Evolutionary conservation across 2,797 vertebrate species (phyloP).

Genomic region (Cirrhinus molitorella): DNA sequence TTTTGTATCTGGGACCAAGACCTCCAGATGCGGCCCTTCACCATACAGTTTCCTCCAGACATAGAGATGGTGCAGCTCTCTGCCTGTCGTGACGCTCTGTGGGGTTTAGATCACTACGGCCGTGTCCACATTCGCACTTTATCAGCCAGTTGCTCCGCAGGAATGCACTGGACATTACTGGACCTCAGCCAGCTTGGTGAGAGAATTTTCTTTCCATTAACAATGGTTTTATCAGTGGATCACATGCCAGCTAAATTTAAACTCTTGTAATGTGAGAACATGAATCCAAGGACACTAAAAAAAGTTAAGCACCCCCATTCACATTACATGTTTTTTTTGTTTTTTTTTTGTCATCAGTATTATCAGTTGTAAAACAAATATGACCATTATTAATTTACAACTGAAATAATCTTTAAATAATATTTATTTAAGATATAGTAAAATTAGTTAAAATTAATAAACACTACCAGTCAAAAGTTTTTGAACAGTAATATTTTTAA

Average conservation of each 20-base stretch:
- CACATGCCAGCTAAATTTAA: conserved; percentile 38
- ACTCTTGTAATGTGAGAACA: conserved; percentile 7
- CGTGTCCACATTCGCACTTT: conserved; percentile 90
- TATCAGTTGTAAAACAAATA: not conserved
- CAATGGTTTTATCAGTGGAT: conserved; percentile 35
- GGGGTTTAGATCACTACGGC: conserved; percentile 89
- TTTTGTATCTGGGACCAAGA: conserved; percentile 91
- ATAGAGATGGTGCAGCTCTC: conserved; percentile 88
- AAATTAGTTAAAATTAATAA: no score
- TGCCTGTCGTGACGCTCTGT: conserved; percentile 91
- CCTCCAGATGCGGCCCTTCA: conserved; percentile 88
- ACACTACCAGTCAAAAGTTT: no score
- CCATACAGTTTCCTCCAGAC: conserved; percentile 87
- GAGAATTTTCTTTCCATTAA: conserved; percentile 46
- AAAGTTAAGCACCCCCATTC: not conserved
- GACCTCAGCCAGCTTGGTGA: conserved; percentile 95
- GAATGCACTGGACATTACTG: conserved; percentile 92
- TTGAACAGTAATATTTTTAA: no score
- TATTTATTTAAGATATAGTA: not conserved
- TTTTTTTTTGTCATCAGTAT: not conserved
- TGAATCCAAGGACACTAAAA: not conserved
- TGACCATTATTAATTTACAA: not conserved
- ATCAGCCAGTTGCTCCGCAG: conserved; percentile 88
- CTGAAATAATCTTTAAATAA: not conserved
- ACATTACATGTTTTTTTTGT: not conserved